Base-by-base conservation (phyloP, 2,113 vertebrate species). In the Gavia stellata region DNA sequence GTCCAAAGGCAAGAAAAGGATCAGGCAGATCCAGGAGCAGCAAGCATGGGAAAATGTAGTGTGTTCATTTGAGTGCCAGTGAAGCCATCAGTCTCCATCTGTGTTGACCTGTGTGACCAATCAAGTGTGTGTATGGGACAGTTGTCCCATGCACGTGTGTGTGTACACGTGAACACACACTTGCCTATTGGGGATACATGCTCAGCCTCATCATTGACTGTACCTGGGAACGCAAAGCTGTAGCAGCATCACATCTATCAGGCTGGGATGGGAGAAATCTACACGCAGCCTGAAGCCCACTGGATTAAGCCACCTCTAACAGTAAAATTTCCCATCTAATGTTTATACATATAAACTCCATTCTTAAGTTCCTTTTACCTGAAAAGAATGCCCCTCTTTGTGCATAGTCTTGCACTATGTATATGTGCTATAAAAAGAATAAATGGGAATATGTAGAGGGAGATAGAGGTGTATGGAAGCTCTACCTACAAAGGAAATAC, bases 121-220 rank as follows among this genome's bases (percentile, higher is more conserved):
- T 3, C 0, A 1, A 17, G 8, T 19, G 33, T 25, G 36, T 56
- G 8, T 8, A 23, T 1, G 1, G 44, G 3, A 17, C 13, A n/a
- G 9, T 20, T 42, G 3, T 4, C 31, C 28, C 31, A 15, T 0
- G 6, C 13, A 6, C 3, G 0, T 6, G 34, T 23, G 34, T 23
- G 17, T 40, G 29, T 17, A 11, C 29, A 18, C 1, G 1, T 26
- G 21, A 15, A 24, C 12, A 33, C 36, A 18, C 21, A 3, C 7
- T 31, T 59, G 7, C 5, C 5, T 10, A 0, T 3, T 49, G 62
- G 26, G 17, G 28, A 31, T 18, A 33, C 17, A 1, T 1, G 15
- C 15, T 86, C n/a, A 56, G 34, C 14, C 59, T 56, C 31, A 9
- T 14, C 20, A 3, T 5, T 29, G 40, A 10, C 23, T 33, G 29